Evolutionary conservation across 2,797 vertebrate species (phyloP), one percentile per base, ranked within the genome.

Genomic region (Pangasius larnaudii): DNA sequence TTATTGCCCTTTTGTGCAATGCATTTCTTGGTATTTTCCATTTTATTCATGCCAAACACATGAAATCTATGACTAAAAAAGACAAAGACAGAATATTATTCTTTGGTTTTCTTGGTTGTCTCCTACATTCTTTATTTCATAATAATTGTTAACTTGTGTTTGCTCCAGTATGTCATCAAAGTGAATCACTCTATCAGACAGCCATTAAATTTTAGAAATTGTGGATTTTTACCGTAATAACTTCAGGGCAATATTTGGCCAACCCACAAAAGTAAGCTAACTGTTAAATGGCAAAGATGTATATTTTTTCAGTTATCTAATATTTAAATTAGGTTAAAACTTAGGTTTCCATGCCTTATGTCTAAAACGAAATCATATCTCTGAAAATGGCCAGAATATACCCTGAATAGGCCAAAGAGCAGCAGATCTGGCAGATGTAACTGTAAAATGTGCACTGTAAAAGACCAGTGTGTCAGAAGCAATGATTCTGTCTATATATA

Each of bases 41-140:
- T 88, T 92, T 90, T 89, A 91, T 92, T 93, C 93, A 93, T 88
- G 86, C 92, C 91, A 93, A 95, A 94, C 92, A 93, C 90, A 90
- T 93, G 93, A 82, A 90, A 85, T 61, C 91, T 78, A 91, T 89
- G 61, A 85, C 89, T 91, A 63, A 92, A 91, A 92, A 88, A 89
- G 91, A 89, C 92, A 89, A 86, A 72, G 89, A 86, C 83, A 13
- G 81, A 89, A 78, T 86, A 89, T 85, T 80, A 93, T 89, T 86
- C 86, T 86, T 88, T 86, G 89, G 84, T 90, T 93, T 93, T 82
- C 91, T 82, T 89, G 90, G 92, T 91, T 80, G 87, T 90, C 85
- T 92, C 88, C 53, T 81, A 86, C 94, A 95, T 94, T 95, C 91
- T 93, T 94, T 88, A 5, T 84, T 91, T 91, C 7, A 80, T 89